A percentile compares a stretch with the other conserved stretches of the same genome.
Conservation (phyloP, 2,888 invertebrate species). For the Linnaemya tessellans region DNA sequence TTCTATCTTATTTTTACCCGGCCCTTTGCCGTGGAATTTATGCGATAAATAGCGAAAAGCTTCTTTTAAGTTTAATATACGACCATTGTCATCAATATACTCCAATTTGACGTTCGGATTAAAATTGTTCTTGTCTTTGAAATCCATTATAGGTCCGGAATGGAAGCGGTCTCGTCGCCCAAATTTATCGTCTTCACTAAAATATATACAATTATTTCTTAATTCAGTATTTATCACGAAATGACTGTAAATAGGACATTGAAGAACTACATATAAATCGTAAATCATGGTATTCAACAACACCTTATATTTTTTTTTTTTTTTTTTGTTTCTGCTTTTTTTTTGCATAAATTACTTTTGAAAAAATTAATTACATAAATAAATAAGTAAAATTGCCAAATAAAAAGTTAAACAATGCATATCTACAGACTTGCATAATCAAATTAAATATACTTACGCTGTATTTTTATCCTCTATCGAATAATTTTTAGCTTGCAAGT, state of each 20-base stretch:
- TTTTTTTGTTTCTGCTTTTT: no score
- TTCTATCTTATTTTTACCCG: conserved; percentile 99
- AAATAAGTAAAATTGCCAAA: no score
- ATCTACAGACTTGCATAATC: no score
- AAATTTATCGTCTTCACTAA: conserved; percentile 92
- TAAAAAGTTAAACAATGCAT: no score
- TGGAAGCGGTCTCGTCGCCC: conserved; percentile 89
- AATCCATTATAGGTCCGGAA: conserved; percentile 93
- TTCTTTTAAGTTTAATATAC: conserved; percentile 96
- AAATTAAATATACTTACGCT: conserved; percentile 83
- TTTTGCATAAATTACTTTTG: no score
- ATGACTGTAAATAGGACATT: no score
- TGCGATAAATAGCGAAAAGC: conserved; percentile 98
- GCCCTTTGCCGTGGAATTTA: conserved; percentile 99
- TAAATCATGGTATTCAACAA: no score
- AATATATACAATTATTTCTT: conserved; percentile 36
- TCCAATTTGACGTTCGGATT: conserved; percentile 97
- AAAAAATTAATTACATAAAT: no score
- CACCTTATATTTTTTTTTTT: no score
- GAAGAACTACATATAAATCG: no score
- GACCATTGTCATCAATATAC: conserved; percentile 98
- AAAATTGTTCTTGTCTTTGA: conserved; percentile 95
- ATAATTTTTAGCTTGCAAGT: conserved; percentile 91
- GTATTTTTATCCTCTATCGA: conserved; percentile 91
- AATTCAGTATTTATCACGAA: not conserved